Evolutionary conservation across 2,888 invertebrate genomes (phyloP).

Genomic region (Andrena minutula): DNA sequence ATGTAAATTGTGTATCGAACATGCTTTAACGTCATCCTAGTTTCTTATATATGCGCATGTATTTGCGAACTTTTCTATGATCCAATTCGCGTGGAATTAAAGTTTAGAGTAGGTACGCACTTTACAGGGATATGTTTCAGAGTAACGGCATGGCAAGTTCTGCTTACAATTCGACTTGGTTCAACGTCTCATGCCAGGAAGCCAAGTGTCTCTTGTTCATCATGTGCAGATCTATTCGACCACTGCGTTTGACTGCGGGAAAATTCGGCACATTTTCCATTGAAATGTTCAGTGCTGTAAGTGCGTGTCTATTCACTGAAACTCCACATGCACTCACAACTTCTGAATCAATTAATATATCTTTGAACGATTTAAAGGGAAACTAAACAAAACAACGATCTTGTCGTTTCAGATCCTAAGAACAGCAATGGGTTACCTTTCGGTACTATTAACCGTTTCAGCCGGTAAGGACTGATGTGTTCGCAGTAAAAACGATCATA

Average conservation of each 20-base stretch:
- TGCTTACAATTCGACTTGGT: constrained; percentile 73
- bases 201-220: constrained; percentile 66
- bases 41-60: too few species aligned
- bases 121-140: constrained; percentile 52
- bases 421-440: constrained; percentile 68
- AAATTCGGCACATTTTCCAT: constrained; percentile 75
- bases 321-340: too few species aligned
- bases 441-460: constrained; percentile 65
- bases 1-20: too few species aligned
- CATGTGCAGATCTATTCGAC: constrained; percentile 63
- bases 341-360: too few species aligned
- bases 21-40: too few species aligned
- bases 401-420: constrained; percentile 55
- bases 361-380: background rate
- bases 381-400: background rate
- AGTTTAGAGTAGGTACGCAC: too few species aligned
- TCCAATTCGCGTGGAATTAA: too few species aligned
- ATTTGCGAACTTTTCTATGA: too few species aligned
- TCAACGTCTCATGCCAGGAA: constrained; percentile 57
- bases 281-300: constrained; percentile 72
- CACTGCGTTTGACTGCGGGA: constrained; percentile 74
- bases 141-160: constrained; percentile 64
- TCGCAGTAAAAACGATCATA: background rate
- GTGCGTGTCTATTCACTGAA: background rate
- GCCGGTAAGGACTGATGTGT: constrained; percentile 5